Conservation (phyloP, 2,797 vertebrate genomes). For the Sternarchorhynchus goeldii region DNA sequence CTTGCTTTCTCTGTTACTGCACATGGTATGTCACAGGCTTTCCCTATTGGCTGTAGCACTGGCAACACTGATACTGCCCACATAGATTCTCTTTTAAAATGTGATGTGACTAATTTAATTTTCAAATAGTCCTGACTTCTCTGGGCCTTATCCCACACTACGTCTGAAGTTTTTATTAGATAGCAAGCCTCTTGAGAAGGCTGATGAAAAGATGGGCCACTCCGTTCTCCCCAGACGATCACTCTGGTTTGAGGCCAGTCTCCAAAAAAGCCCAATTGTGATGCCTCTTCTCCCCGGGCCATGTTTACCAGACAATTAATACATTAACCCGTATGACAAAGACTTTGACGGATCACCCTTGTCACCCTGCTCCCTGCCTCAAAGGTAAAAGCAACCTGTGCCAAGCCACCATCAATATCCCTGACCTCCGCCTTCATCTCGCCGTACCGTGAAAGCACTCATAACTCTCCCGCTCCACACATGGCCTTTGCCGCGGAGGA, state of each 20-base stretch:
- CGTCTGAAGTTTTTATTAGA: background rate
- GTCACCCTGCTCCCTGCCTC: constrained; percentile 35
- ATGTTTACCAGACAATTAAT: constrained; percentile 56
- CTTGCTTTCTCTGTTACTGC: too few species aligned
- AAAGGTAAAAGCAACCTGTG: constrained; percentile 36
- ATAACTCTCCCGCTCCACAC: constrained; percentile 45
- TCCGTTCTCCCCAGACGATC: too few species aligned
- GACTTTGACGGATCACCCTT: constrained; percentile 50
- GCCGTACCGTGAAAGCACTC: constrained; percentile 49
- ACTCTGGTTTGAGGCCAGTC: background rate
- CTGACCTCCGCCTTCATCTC: constrained; percentile 46
- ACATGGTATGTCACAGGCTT: too few species aligned
- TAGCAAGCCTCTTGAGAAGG: background rate
- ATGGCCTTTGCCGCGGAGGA: constrained; percentile 46
- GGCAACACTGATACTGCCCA: too few species aligned
- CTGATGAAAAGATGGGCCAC: too few species aligned
- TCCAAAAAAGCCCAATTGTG: constrained; percentile 22
- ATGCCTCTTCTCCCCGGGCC: constrained; percentile 18
- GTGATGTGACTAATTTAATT: background rate
- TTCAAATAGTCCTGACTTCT: background rate
- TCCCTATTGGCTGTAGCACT: too few species aligned
- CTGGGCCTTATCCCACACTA: background rate
- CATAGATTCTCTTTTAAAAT: background rate
- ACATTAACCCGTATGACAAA: constrained; percentile 53
- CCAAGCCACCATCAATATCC: constrained; percentile 48